Base-by-base conservation (phyloP, 2,113 vertebrate genomes). In the Pygoscelis adeliae region DNA sequence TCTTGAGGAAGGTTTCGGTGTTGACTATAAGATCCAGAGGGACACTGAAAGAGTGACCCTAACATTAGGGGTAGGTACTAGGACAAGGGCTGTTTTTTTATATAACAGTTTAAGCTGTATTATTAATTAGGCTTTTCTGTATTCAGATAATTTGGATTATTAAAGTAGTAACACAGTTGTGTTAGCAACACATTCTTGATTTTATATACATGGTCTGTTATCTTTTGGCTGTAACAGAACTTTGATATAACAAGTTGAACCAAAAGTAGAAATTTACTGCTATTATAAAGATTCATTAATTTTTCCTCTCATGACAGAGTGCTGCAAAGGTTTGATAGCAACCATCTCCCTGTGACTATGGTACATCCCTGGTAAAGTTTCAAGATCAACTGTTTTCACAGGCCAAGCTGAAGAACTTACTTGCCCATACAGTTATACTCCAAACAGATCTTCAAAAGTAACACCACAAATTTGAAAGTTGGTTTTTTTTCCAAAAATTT, bases 21-120 rank as follows among this genome's bases (percentile, higher is more conserved):
- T 52, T 42, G 26, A 56, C 30, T 29, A 4, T 42, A 38, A 76
- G 32, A 67, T 44, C 26, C 42, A 56, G 47, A 71, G 10, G 8
- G 11, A 6, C 4, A 17, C 13, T 36, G 50, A 53, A 89, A 49
- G 15, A 44, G 15, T 18, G 63, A 59, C 23, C 5, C 6, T 25
- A 44, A 1, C 5, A 40, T 36, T 44, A 70, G 7, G 11, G 4
- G 18, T 32, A 58, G 26, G 20, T 70, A 47, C 5, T 11, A 69
- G 8, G 4, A 17, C 5, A 2, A 20, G 15, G 10, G 13, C 0
- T 29, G 10, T 0, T 1, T 25, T 58, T 42, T 49, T 38, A 2
- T 46, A 10, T 22, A 61, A 15, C 3, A 18, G 2, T 87, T 80
- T 74, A 74, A 80, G 4, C 1, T 34, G 9, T 40, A 19, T 34